Evolutionary conservation across 2,888 invertebrate genomes (phyloP).

Genomic region (Labia minor): DNA sequence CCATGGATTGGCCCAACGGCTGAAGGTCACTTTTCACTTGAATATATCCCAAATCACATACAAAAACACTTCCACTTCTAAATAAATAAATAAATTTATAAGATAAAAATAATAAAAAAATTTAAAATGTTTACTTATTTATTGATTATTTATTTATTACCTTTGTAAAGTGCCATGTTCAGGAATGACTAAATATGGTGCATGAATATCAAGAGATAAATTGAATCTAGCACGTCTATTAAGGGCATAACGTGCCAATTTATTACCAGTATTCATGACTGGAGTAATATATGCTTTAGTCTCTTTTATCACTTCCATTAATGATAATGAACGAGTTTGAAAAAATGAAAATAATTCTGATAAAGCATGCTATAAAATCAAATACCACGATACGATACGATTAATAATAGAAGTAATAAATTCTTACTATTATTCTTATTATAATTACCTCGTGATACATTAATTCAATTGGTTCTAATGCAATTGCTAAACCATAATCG

Average conservation of each 20-base stretch:
- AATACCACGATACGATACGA: constrained; percentile 22
- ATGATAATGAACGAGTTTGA: constrained; percentile 44
- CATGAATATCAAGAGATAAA: constrained; percentile 61
- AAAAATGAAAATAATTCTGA: constrained; percentile 61
- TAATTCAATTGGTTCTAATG: constrained; percentile 62
- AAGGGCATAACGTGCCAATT: constrained; percentile 43
- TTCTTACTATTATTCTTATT: constrained; percentile 8
- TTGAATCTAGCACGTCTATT: constrained; percentile 50
- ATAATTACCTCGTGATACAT: constrained; percentile 60
- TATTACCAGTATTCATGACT: constrained; percentile 36
- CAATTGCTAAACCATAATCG: constrained; percentile 54
- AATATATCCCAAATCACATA: constrained; percentile 61
- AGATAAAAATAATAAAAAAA: neutral
- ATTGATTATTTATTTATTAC: no score
- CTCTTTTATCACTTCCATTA: constrained; percentile 37
- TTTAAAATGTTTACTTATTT: constrained; percentile 9
- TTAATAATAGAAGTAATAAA: constrained; percentile 13
- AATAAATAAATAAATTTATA: constrained; percentile 25
- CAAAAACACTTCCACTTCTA: constrained; percentile 57
- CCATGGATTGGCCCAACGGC: constrained; percentile 51
- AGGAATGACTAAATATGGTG: constrained; percentile 64
- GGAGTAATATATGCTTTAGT: constrained; percentile 33
- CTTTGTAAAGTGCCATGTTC: constrained; percentile 59
- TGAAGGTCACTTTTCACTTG: constrained; percentile 62
- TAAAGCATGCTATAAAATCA: constrained; percentile 51